Base-by-base conservation (phyloP, 2,888 invertebrate species). In the Agriopis aurantiaria region DNA sequence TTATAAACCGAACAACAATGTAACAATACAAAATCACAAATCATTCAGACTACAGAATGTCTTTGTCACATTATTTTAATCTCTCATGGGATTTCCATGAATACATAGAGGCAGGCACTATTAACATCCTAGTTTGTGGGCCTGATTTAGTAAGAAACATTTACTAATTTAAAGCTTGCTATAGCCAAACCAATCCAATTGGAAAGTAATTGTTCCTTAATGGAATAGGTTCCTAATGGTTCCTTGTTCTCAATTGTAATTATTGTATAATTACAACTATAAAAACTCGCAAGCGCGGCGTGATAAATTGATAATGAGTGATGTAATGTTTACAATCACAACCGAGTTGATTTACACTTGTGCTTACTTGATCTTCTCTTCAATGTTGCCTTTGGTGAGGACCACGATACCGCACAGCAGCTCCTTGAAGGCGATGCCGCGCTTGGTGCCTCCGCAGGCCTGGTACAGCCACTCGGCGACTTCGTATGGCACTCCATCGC, bases 381-480 rank as follows among this genome's bases (percentile, higher is more conserved):
- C 98, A 75, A 96, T 95, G 61, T 96, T 96, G 66, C 98, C 98
- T 82, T 97, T 96, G 7, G 98, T 98, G 68, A 98, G 95, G 8
- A 98, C 95, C 49, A 98, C 98, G 72, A 98, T 94, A 0, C 98
- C 98, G 87, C 98, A 97, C 45, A 98, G 93, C 41, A 98, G 93
- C 82, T 98, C 98, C 84, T 97, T 96, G 82, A 98, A 97, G 58
- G 96, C 95, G 75, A 98, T 97, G 48, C 98, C 98, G 82, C 97
- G 96, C 68, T 95, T 93, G 66, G 96, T 97, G 56, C 98, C 98
- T 33, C 98, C 98, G 89, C 98, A 98, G 52, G 98, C 97, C 78
- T 95, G 95, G 88, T 96, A 98, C 62, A 98, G 92, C 93, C 97
- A 96, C 93, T 98, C 98, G 1, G 97, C 97, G 58, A 98, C 96